phyloP scores from a whole-genome alignment of 2,888 invertebrate species.

The Blomia tropicalis region DNA sequence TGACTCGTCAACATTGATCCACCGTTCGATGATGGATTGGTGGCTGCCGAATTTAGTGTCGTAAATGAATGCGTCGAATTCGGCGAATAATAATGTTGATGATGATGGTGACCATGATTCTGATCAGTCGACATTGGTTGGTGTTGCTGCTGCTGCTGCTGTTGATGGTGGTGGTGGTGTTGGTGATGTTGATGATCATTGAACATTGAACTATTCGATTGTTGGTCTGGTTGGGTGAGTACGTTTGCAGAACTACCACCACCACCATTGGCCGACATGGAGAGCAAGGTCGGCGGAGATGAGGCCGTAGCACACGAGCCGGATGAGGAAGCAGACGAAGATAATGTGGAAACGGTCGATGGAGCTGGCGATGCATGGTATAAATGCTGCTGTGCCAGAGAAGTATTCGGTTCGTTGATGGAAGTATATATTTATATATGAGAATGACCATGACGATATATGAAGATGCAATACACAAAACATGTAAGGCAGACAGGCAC shows the following conservation, averaged over 20 bases:
- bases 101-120: background rate
- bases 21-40: background rate
- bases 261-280: background rate
- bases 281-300: slow-evolving; percentile 4
- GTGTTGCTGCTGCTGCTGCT: background rate
- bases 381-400: background rate
- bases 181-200: background rate
- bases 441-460: no score
- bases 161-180: background rate
- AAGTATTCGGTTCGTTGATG: no score
- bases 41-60: background rate
- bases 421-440: no score
- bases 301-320: background rate
- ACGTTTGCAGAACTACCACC: background rate
- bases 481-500: no score
- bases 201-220: background rate
- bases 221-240: background rate
- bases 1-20: background rate
- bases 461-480: no score
- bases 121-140: no score
- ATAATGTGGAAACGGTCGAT: slow-evolving; percentile 6
- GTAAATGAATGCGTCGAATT: background rate
- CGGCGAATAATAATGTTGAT: background rate
- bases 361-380: background rate
- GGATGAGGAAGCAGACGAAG: background rate